Evolutionary conservation across 1,140 invertebrate species (phyloP), one percentile per base, ranked within the genome.

Genomic region (Varroa destructor): DNA sequence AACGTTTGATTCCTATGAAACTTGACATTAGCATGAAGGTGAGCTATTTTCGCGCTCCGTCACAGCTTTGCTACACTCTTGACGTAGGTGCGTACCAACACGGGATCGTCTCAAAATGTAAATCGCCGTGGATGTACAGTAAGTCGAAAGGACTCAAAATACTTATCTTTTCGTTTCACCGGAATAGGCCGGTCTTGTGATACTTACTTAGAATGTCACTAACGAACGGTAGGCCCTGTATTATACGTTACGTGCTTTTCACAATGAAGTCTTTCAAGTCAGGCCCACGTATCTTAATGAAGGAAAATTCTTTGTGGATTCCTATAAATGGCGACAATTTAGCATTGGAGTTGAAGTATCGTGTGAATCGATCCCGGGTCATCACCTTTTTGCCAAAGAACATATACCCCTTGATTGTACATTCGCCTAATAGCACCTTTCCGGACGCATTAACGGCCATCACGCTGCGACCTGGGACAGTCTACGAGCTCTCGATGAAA

Each of bases 291-390:
- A 25, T 25, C 25, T 25, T 25, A 25, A 25, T 25, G 25, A 25
- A 25, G 25, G 25, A 25, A 25, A n/a, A 10, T 56, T 56, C 10
- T 56, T 56, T 56, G 55, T 10, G n/a, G 55, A 56, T 10, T 56
- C n/a, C 55, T 56, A 12, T 56, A 12, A n/a, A n/a, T 12, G n/a
- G n/a, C 55, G 10, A 12, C 55, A 56, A 12, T 12, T 56, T 56
- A 67, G 61, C 14, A 40, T 12, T 67, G 40, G 61, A 67, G 46
- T 40, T 67, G n/a, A 67, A 67, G 61, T 67, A 67, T 46, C 40
- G 46, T 5, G n/a, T 67, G 2, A 67, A 67, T 37, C 61, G 61
- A 37, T 36, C 12, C 8, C 61, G 61, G 2, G 61, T 67, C 2
- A 67, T 67, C 40, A 67, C 61, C 1, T 67, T 67, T 46, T 36